Evolutionary conservation across 2,797 vertebrate species (phyloP), one percentile per base, ranked within the genome.

Genomic region (Coluber constrictor): DNA sequence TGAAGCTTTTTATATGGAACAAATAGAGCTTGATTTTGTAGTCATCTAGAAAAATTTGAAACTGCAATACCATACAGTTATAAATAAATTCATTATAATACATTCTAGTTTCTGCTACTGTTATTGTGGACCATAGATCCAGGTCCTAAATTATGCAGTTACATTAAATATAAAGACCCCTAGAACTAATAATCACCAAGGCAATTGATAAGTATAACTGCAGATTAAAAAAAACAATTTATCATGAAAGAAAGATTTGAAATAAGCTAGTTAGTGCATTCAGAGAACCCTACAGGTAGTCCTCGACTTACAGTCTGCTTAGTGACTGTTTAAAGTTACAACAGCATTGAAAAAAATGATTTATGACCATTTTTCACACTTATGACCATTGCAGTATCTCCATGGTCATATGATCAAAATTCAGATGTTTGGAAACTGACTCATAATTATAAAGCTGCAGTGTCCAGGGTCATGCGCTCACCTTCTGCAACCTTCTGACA

Each of bases 181-280:
- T 93, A 96, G 95, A 96, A 96, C 2, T 91, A 94, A 95, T 96
- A 96, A 97, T 96, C 96, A 95, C 88, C 94, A 94, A 93, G 96
- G 93, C 70, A 97, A 95, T 96, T 96, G 94, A 90, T 96, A 93
- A 95, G 23, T 92, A 61, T 92, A 95, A 93, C 43, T 94, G 93
- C 56, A 95, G 97, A 94, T 95, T 96, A 92, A 90, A 96, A 96
- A 6, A 55, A n/a, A 59, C 27, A 96, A 70, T 95, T 95, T 96
- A 27, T 94, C 97, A 96, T 93, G 55, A 95, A 94, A 20, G 32
- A 87, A 94, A 94, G 63, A n/a, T 1, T 92, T 90, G 86, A 91
- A 90, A 27, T 90, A 90, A 91, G 37, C 32, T 94, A 83, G 0
- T 90, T 90, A 91, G 1, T 9, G 74, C 70, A 70, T 43, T 6